Percentiles rank a stretch among this genome's conserved stretches.
Evolutionary conservation across 2,888 invertebrate species (phyloP).

Genomic region (Carterocephalus palaemon): DNA sequence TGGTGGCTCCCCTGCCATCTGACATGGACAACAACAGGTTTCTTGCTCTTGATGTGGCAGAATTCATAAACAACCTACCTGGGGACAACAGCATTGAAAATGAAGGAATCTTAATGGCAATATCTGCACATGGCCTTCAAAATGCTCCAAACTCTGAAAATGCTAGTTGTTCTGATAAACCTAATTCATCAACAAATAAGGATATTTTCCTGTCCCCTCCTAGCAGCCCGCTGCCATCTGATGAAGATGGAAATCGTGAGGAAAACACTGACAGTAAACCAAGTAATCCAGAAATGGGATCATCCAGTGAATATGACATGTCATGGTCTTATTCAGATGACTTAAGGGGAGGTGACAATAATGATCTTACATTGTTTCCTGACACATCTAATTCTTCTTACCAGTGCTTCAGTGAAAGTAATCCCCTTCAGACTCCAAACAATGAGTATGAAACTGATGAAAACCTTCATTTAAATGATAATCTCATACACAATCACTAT

Average conservation of each 20-base stretch:
- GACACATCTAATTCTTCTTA: constrained; percentile 45
- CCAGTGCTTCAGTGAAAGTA: constrained; percentile 45
- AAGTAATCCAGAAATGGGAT: constrained; percentile 35
- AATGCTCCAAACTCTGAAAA: constrained; percentile 46
- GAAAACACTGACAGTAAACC: constrained; percentile 29
- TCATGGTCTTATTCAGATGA: constrained; percentile 44
- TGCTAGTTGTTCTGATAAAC: constrained; percentile 32
- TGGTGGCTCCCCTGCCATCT: constrained; percentile 65
- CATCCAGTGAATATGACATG: constrained; percentile 43
- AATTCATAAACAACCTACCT: constrained; percentile 76
- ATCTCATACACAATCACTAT: constrained; percentile 49
- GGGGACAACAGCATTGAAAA: constrained; percentile 82
- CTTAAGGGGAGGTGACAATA: constrained; percentile 37
- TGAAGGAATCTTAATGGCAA: constrained; percentile 86
- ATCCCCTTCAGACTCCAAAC: constrained; percentile 38
- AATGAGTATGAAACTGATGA: constrained; percentile 41
- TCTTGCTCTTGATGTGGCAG: constrained; percentile 66
- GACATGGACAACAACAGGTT: constrained; percentile 54
- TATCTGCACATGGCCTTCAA: constrained; percentile 84
- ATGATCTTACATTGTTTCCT: constrained; percentile 43
- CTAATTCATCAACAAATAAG: constrained; percentile 23
- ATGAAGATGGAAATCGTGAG: constrained; percentile 38
- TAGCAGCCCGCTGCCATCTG: constrained; percentile 44
- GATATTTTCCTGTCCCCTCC: constrained; percentile 40
- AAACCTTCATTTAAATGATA: constrained; percentile 38